phyloP scores from a whole-genome alignment of 2,888 invertebrate genomes.

The Mythimna impura region DNA sequence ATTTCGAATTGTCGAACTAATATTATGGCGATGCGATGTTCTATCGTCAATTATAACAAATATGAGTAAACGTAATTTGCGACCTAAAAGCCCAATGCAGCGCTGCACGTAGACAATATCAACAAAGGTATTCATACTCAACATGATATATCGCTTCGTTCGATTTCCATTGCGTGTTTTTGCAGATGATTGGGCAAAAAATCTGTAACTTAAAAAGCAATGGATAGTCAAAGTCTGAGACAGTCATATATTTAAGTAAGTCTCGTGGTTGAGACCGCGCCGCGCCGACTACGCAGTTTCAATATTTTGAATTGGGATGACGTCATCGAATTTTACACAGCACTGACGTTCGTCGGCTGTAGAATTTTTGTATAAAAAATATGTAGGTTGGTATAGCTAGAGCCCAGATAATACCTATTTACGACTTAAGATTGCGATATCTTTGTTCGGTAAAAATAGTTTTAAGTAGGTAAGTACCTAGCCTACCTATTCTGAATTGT shows the following conservation, averaged over 20 bases:
- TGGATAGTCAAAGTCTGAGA: conserved; percentile 15
- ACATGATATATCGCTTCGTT: conserved; percentile 11
- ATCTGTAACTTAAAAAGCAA: conserved; percentile 3
- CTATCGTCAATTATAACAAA: conserved; percentile 21
- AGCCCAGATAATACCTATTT: background rate
- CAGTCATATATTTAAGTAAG: conserved; percentile 16
- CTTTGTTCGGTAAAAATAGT: background rate
- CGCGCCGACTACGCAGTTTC: conserved; percentile 62
- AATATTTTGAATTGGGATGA: conserved; percentile 52
- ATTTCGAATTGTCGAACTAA: conserved; percentile 38
- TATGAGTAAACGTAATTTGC: conserved; percentile 25
- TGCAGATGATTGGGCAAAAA: background rate
- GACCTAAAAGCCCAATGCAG: conserved; percentile 52
- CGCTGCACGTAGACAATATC: conserved; percentile 20
- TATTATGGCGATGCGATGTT: conserved; percentile 13
- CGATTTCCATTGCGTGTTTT: conserved; percentile 36
- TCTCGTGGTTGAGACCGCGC: conserved; percentile 17
- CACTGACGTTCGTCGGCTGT: background rate
- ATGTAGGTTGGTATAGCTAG: background rate
- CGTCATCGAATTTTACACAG: conserved; percentile 50
- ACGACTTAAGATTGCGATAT: background rate
- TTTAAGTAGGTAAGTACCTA: too few relatives aligned
- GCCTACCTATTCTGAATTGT: background rate
- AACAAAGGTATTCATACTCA: conserved; percentile 1
- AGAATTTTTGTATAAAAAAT: conserved; percentile 15